These are phyloP conservation scores for Nomada fucata DNA, from an alignment of 2,888 invertebrate species.

Conservation along the genomic window DNA sequence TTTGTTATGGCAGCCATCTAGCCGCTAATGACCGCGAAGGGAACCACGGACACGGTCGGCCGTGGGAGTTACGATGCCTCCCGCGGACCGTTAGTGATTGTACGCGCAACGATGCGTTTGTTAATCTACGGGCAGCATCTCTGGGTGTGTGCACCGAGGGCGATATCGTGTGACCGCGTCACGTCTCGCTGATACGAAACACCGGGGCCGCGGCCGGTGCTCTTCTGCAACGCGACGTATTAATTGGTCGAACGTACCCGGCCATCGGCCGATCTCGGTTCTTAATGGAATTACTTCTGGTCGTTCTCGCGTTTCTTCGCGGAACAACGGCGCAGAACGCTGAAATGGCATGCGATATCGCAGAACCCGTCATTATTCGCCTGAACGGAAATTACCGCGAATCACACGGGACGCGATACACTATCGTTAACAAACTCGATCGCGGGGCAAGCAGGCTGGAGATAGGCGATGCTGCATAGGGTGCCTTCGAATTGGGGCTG, in stretches of 20 bases:
- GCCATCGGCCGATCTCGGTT: slow-evolving; percentile 18
- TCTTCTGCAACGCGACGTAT: slow-evolving; percentile 41
- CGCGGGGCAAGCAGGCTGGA: slow-evolving; percentile 16
- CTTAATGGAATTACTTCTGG: slow-evolving; percentile 39
- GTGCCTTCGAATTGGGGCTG: too few species aligned
- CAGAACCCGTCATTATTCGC: slow-evolving; percentile 39
- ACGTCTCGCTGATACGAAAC: slow-evolving; percentile 33
- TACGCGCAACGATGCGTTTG: slow-evolving; percentile 64
- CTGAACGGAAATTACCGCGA: slow-evolving; percentile 37
- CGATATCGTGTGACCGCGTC: slow-evolving; percentile 60
- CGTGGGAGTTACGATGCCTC: slow-evolving; percentile 70
- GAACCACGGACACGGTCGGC: slow-evolving; percentile 48
- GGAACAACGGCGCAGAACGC: neutral
- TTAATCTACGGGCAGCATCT: slow-evolving; percentile 62
- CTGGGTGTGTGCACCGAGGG: slow-evolving; percentile 46
- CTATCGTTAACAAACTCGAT: slow-evolving; percentile 24
- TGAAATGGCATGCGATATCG: slow-evolving; percentile 43
- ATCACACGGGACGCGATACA: slow-evolving; percentile 27
- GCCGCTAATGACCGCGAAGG: slow-evolving; percentile 70
- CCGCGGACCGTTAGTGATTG: slow-evolving; percentile 69
- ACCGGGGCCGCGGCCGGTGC: neutral
- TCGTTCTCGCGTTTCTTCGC: slow-evolving; percentile 38
- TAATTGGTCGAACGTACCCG: slow-evolving; percentile 34
- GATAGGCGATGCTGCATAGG: neutral
- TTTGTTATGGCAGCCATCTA: slow-evolving; percentile 70